Evolutionary conservation across 2,888 invertebrate genomes (phyloP), one percentile per base, ranked within the genome.

Genomic region (Tetragonisca angustula): DNA sequence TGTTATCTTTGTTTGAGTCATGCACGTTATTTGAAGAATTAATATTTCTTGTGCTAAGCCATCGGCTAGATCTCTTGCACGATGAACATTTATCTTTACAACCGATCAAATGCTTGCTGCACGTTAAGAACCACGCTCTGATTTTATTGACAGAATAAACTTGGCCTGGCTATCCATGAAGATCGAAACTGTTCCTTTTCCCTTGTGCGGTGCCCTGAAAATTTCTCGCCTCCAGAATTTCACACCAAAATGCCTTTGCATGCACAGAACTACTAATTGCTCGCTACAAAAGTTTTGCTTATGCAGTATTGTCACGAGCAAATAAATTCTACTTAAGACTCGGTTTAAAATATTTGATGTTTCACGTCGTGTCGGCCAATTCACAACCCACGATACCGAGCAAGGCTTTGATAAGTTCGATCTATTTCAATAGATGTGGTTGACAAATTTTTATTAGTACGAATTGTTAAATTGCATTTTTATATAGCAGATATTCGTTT

Each of bases 41-140:
- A 86, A 78, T 83, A 83, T 86, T 83, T 83, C 72, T 78, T 70
- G 52, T 21, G 27, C 52, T 24, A 54, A 19, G 50, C n/a, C 61
- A 78, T 75, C 54, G 49, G 27, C 17, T 9, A 76, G 77, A 85
- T 85, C 67, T 85, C 67, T 81, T 32, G 76, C 70, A 49, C 72
- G 79, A 81, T 72, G 62, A 69, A 74, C 50, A 87, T 87, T 85
- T 86, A 87, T 83, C 82, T 87, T 87, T 87, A 59, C 56, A 78
- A 75, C 69, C 83, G 61, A 87, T 84, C 78, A 81, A 74, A 87
- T 76, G 68, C 71, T 76, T 73, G 76, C 59, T 56, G 71, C 32
- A 62, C 52, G 36, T 68, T 68, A 72, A 80, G 78, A 82, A 65
- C 49, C 71, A 62, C 62, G 68, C 56, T 52, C 59, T 50, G 27